Conservation (phyloP, 2,113 vertebrate genomes). For the Hepsetus odoe region DNA sequence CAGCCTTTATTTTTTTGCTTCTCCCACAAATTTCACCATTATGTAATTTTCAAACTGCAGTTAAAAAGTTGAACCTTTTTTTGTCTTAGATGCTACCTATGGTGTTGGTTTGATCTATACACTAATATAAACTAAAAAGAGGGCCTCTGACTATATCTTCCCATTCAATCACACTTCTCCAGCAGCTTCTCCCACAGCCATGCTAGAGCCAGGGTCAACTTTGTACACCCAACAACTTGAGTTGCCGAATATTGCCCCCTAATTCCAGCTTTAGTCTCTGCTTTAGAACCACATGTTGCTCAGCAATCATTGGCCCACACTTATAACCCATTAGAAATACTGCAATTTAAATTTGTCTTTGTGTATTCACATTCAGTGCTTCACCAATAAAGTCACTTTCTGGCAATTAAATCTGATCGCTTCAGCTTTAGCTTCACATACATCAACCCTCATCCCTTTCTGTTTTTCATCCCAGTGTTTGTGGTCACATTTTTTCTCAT, state of each 20-base stretch:
- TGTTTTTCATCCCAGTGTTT: slow-evolving; percentile 35
- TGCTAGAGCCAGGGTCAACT: slow-evolving; percentile 57
- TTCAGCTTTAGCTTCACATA: no score
- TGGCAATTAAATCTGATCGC: slow-evolving; percentile 3
- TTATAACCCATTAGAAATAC: background rate
- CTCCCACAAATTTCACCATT: slow-evolving; percentile 21
- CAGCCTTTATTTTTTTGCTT: background rate
- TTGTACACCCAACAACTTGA: slow-evolving; percentile 46
- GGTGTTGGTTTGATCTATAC: background rate
- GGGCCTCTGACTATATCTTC: slow-evolving; percentile 28
- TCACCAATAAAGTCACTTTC: background rate
- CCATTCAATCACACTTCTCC: slow-evolving; percentile 24
- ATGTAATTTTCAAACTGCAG: slow-evolving; percentile 20
- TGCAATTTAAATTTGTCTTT: slow-evolving; percentile 21
- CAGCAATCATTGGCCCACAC: background rate
- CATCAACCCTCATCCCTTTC: slow-evolving; percentile 30
- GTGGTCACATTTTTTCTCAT: slow-evolving; percentile 23
- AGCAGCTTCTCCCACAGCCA: slow-evolving; percentile 38
- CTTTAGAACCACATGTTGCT: background rate
- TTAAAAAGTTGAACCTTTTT: background rate
- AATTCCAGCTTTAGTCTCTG: slow-evolving; percentile 9
- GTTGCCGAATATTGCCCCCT: background rate
- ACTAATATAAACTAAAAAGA: background rate
- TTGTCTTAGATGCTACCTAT: background rate
- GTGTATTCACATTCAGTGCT: slow-evolving; percentile 10